A percentile compares a stretch with the other conserved stretches of the same genome.
Evolutionary conservation across 2,113 vertebrate genomes (phyloP).

Genomic region (Andinoacara biseriatus): DNA sequence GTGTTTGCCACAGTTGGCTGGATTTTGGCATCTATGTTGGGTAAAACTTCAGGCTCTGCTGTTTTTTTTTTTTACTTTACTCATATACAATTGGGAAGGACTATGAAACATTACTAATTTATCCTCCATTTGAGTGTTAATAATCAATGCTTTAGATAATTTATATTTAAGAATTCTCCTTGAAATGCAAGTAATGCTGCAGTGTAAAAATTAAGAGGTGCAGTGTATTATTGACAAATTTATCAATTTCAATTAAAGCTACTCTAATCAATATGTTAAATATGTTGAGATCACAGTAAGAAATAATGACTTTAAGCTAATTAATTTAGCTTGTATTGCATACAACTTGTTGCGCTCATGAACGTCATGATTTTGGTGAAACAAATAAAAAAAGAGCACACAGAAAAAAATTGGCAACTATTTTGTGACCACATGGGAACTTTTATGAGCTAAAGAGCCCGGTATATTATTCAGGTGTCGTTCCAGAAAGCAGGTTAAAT

Average conservation of each 20-base stretch:
- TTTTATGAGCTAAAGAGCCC: neutral
- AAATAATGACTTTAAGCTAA: neutral
- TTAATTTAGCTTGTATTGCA: neutral
- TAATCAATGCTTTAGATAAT: too few species aligned
- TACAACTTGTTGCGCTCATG: neutral
- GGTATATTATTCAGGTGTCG: neutral
- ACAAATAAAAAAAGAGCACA: neutral
- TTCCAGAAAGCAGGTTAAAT: neutral
- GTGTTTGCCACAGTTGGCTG: neutral
- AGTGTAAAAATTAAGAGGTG: neutral
- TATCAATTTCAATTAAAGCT: neutral
- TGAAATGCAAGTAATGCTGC: neutral
- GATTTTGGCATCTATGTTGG: neutral
- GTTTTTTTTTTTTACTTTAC: neutral
- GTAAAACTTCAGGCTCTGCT: neutral
- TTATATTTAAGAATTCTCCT: neutral
- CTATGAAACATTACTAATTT: neutral
- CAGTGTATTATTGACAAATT: neutral
- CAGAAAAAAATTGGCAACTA: neutral
- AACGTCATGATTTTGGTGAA: neutral
- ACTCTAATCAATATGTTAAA: neutral
- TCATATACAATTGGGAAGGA: neutral
- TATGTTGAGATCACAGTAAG: neutral
- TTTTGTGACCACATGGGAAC: neutral
- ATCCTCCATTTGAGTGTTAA: neutral